Conservation (phyloP, 1,140 invertebrate species). For the Zaprionus vittiger region DNA sequence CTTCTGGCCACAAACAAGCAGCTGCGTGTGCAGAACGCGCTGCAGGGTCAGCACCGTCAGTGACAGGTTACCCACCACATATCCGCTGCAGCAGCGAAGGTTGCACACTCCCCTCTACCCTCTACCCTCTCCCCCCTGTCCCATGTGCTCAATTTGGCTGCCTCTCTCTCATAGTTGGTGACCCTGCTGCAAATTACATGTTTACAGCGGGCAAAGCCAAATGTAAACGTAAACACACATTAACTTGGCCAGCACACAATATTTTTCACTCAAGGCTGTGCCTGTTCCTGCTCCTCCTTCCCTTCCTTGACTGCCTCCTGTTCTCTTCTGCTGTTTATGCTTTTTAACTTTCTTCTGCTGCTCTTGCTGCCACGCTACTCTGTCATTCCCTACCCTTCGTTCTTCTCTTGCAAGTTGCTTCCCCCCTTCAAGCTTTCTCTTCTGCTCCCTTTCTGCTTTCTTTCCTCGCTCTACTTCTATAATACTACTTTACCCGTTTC, state of each 20-base stretch:
- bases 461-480: background rate
- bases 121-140: background rate
- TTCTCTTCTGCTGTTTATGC: background rate
- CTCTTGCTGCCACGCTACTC: background rate
- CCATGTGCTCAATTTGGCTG: background rate
- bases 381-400: background rate
- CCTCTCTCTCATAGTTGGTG: slow-evolving; percentile 13
- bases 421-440: background rate
- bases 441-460: background rate
- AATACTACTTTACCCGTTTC: too few species aligned
- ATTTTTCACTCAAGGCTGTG: slow-evolving; percentile 75
- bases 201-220: slow-evolving; percentile 75
- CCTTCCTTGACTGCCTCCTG: background rate
- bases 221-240: slow-evolving; percentile 81
- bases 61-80: slow-evolving; percentile 28
- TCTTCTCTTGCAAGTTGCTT: background rate
- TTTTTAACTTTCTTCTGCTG: background rate
- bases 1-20: slow-evolving; percentile 38
- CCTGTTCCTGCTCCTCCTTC: background rate
- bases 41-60: slow-evolving; percentile 19
- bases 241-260: slow-evolving; percentile 78
- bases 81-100: slow-evolving; percentile 23
- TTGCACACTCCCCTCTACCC: background rate
- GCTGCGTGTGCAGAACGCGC: slow-evolving; percentile 55
- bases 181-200: slow-evolving; percentile 69